A percentile compares a stretch with the other conserved stretches of the same genome.
Conservation (phyloP, 1,140 invertebrate species). For the Theocolax elegans region DNA sequence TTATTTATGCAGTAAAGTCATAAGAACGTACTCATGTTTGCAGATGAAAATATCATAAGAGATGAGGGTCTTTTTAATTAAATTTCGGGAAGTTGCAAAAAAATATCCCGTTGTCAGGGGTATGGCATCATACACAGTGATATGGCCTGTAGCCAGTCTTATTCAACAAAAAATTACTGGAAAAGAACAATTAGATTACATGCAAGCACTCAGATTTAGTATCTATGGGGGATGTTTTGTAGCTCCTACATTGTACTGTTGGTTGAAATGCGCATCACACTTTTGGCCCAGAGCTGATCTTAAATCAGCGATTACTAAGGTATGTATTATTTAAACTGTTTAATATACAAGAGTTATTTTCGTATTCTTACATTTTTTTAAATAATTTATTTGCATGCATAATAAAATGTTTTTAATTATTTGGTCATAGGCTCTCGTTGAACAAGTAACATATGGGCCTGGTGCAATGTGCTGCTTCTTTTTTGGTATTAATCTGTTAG, state of each 20-base stretch:
- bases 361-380: background rate
- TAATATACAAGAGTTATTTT: background rate
- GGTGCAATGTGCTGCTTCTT: slow-evolving; percentile 84
- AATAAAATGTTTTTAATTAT: background rate
- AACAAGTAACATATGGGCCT: slow-evolving; percentile 85
- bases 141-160: slow-evolving; percentile 77
- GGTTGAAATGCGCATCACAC: slow-evolving; percentile 73
- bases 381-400: background rate
- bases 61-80: slow-evolving; percentile 60
- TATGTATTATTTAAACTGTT: slow-evolving; percentile 52
- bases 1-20: no score
- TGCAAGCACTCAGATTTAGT: slow-evolving; percentile 72
- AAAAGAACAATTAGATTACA: slow-evolving; percentile 69
- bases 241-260: slow-evolving; percentile 77
- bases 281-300: slow-evolving; percentile 75
- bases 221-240: slow-evolving; percentile 78
- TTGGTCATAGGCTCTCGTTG: slow-evolving; percentile 76
- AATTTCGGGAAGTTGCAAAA: slow-evolving; percentile 61
- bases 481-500: slow-evolving; percentile 82
- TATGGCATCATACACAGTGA: slow-evolving; percentile 77
- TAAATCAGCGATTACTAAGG: slow-evolving; percentile 76
- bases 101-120: slow-evolving; percentile 73
- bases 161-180: slow-evolving; percentile 70
- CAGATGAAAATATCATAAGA: slow-evolving; percentile 31
- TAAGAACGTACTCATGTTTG: no score